Percentiles rank a stretch among this genome's conserved stretches.
Evolutionary conservation across 2,797 vertebrate species (phyloP).

Genomic region (Channa striata): DNA sequence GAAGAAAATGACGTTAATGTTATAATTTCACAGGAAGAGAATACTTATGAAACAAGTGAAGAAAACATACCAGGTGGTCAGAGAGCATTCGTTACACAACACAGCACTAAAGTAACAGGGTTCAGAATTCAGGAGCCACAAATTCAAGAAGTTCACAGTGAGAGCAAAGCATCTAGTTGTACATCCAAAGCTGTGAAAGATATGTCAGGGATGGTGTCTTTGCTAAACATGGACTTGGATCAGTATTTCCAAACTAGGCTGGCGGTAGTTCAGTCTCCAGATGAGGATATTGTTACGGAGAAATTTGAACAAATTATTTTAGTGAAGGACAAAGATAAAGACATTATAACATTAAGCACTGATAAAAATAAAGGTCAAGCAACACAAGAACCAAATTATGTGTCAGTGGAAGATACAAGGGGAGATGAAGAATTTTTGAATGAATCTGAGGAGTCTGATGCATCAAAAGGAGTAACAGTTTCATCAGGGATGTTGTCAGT

Average conservation of each 20-base stretch:
- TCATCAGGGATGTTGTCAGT: conserved; percentile 21
- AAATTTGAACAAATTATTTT: conserved; percentile 59
- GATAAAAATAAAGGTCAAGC: conserved; percentile 27
- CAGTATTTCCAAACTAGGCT: conserved; percentile 40
- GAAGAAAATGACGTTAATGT: conserved; percentile 54
- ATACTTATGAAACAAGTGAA: not conserved
- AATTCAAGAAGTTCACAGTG: conserved; percentile 51
- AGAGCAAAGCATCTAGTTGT: conserved; percentile 29
- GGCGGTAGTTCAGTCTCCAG: conserved; percentile 7
- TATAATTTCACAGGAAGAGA: conserved; percentile 57
- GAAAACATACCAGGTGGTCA: not conserved
- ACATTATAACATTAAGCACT: not conserved
- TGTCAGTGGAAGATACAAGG: not conserved
- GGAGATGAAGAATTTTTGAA: conserved; percentile 7
- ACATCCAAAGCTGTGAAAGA: conserved; percentile 41
- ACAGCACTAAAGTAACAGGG: conserved; percentile 19
- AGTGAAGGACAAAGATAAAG: conserved; percentile 43
- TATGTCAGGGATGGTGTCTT: conserved; percentile 61
- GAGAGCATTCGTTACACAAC: conserved; percentile 14
- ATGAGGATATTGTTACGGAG: conserved; percentile 54
- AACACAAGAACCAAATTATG: conserved; percentile 6
- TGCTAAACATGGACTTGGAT: conserved; percentile 63
- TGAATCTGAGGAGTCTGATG: not conserved
- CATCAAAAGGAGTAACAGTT: conserved; percentile 16
- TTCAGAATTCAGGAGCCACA: conserved; percentile 33